phyloP scores from a whole-genome alignment of 2,797 vertebrate genomes.

The Allobates femoralis region DNA sequence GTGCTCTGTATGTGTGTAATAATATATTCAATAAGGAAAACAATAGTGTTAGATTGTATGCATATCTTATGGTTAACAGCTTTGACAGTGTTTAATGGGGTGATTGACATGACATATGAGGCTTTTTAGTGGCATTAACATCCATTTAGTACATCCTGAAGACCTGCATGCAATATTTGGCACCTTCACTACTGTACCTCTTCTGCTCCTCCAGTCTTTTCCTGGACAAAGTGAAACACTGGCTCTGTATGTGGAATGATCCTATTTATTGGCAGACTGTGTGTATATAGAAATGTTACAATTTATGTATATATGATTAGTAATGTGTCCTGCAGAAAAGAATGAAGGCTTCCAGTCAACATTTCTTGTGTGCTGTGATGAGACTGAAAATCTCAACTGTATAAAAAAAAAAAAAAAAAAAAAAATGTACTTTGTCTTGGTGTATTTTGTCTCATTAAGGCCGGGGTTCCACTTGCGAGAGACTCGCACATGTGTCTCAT shows the following conservation, averaged over 20 bases:
- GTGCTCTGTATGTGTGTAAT: too few relatives aligned
- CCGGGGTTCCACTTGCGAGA: too few relatives aligned
- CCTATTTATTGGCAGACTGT: constrained; percentile 60
- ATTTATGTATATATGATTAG: constrained; percentile 55
- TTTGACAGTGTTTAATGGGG: background rate
- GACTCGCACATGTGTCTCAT: too few relatives aligned
- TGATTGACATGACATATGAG: background rate
- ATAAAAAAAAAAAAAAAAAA: too few relatives aligned
- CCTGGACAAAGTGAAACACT: constrained; percentile 55
- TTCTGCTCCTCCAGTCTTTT: background rate
- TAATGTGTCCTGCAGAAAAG: constrained; percentile 35
- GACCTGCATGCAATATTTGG: constrained; percentile 13
- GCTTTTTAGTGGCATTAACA: background rate
- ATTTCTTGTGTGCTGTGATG: constrained; percentile 31
- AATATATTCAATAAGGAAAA: too few relatives aligned
- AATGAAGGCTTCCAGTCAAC: constrained; percentile 32
- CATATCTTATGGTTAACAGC: too few relatives aligned
- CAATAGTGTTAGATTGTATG: too few relatives aligned
- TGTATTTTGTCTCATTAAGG: background rate
- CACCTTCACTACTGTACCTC: background rate
- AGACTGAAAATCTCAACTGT: constrained; percentile 42
- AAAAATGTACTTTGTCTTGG: constrained; percentile 3
- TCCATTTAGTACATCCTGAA: background rate
- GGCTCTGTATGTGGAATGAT: constrained; percentile 56
- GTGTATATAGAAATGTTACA: constrained; percentile 36